A percentile compares a stretch with the other conserved stretches of the same genome.
phyloP scores from a whole-genome alignment of 2,797 vertebrate genomes.

The Geotria australis region DNA sequence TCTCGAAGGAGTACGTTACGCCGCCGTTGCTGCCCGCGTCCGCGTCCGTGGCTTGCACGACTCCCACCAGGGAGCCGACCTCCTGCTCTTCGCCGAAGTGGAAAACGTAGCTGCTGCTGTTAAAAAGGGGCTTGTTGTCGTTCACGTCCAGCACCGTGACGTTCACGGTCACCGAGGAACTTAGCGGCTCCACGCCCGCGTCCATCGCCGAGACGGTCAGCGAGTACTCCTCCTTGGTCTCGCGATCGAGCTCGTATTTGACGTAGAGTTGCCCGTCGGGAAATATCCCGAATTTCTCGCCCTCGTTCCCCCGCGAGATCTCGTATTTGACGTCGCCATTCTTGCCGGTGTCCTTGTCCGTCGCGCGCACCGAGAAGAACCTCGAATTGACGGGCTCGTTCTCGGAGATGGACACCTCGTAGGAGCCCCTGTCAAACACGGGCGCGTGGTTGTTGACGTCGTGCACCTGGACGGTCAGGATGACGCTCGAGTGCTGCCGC shows the following conservation, averaged over 20 bases:
- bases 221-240: slow-evolving; percentile 54
- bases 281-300: slow-evolving; percentile 70
- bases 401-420: slow-evolving; percentile 63
- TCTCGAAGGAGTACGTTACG: slow-evolving; percentile 59
- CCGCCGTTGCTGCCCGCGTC: slow-evolving; percentile 72
- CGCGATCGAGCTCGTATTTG: slow-evolving; percentile 71
- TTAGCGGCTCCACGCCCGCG: slow-evolving; percentile 58
- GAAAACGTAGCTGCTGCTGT: slow-evolving; percentile 89
- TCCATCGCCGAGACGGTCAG: slow-evolving; percentile 53
- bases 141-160: slow-evolving; percentile 77
- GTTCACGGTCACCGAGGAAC: slow-evolving; percentile 53
- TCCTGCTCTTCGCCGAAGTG: slow-evolving; percentile 64
- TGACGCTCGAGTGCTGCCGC: slow-evolving; percentile 33
- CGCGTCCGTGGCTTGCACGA: slow-evolving; percentile 52
- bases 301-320: slow-evolving; percentile 46
- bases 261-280: slow-evolving; percentile 89
- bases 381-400: slow-evolving; percentile 76
- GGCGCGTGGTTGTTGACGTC: slow-evolving; percentile 86
- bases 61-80: slow-evolving; percentile 40
- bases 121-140: slow-evolving; percentile 81
- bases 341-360: slow-evolving; percentile 59
- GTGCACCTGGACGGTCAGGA: slow-evolving; percentile 59
- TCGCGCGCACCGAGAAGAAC: slow-evolving; percentile 70
- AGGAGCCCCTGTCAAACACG: slow-evolving; percentile 73
- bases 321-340: slow-evolving; percentile 75